Conservation (phyloP, 2,113 vertebrate species). For the Cyprinodon brontotheroides region DNA sequence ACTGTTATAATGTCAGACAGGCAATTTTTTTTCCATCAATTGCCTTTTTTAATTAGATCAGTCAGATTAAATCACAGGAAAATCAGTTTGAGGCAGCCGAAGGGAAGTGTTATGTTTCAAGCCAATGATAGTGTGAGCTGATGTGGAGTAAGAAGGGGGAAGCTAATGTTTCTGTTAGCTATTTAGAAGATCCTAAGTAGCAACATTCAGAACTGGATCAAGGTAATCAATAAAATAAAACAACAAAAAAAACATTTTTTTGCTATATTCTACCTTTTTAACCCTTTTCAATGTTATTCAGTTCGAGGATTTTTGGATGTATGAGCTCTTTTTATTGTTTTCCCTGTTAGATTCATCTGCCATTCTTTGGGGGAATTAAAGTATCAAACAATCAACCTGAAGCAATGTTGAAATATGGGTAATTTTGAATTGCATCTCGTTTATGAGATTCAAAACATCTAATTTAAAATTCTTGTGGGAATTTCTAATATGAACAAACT, state of each 20-base stretch:
- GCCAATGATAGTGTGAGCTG: constrained; percentile 40
- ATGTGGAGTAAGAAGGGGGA: not conserved
- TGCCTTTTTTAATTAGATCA: constrained; percentile 33
- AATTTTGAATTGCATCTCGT: constrained; percentile 21
- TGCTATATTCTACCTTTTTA: not conserved
- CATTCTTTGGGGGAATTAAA: constrained; percentile 20
- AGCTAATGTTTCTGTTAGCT: not conserved
- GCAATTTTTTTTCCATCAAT: constrained; percentile 37
- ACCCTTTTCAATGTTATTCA: not conserved
- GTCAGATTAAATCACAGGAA: constrained; percentile 36
- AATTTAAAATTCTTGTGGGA: constrained; percentile 5
- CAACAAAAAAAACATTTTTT: not conserved
- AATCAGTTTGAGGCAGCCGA: constrained; percentile 18
- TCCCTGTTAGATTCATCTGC: constrained; percentile 3
- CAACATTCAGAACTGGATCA: not conserved
- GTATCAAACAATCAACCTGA: constrained; percentile 28
- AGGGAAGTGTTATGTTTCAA: constrained; percentile 37
- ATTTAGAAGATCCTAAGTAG: not conserved
- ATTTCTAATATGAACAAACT: not conserved
- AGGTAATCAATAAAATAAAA: not conserved
- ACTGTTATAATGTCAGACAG: constrained; percentile 23
- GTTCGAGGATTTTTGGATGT: not conserved
- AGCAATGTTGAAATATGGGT: constrained; percentile 18
- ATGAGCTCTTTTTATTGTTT: not conserved
- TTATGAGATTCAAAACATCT: constrained; percentile 17